Evolutionary conservation across 2,113 vertebrate species (phyloP), one percentile per base, ranked within the genome.

Genomic region (Alouatta palliata): DNA sequence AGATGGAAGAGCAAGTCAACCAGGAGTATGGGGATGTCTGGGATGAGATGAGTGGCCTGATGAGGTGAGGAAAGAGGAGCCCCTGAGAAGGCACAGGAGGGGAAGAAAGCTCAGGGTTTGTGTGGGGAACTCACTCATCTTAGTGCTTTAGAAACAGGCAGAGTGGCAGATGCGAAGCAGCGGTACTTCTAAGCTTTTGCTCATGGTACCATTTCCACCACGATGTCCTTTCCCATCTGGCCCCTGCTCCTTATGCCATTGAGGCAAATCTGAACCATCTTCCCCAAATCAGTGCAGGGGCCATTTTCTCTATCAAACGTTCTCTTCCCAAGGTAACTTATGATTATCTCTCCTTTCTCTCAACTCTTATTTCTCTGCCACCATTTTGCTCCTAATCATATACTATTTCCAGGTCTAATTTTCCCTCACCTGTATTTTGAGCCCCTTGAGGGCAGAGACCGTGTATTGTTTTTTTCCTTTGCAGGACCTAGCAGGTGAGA

Each of bases 81-180:
- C 4, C 2, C 12, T 1, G 3, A 32, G 3, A 43, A 2, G 47
- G 35, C 9, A 0, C 8, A 5, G 14, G 19, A 27, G 10, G 56
- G 32, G 3, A 7, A 71, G 37, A 56, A 64, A 40, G n/a, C 13
- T 4, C 64, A 13, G 19, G 6, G 27, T n/a, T 40, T 49, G 3
- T 32, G 1, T 16, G 40, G 76, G 61, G 30, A 32, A 23, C 19
- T 14, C 1, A 27, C 2, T 37, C 7, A 20, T 27, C 17, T 43
- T 8, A 35, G 32, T 19, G 10, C 19, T 8, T 7, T 49, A 43
- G 66, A 79, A 76, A 27, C 20, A 43, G 25, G 64, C 49, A 82
- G 58, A 56, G 54, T 73, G 20, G 23, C 20, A 19, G 23, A 54
- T 23, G 47, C 3, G 64, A 84, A 61, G 80, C n/a, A 21, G 47